Evolutionary conservation across 2,113 vertebrate species (phyloP).

Genomic region (Okapia johnstoni): DNA sequence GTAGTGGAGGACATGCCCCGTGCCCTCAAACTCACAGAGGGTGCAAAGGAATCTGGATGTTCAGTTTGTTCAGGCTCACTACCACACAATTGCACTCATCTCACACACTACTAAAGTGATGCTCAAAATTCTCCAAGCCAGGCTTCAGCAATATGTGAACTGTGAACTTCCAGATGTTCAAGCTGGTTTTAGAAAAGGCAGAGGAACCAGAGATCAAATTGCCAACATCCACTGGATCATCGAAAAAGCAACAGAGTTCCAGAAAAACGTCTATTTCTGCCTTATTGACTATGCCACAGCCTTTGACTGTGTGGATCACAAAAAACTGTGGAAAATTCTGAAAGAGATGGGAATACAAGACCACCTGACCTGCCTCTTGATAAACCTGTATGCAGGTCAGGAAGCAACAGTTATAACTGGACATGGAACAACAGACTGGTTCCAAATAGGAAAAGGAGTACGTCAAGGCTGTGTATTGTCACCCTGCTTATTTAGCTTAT

Average conservation of each 20-base stretch:
- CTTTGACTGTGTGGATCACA: neutral
- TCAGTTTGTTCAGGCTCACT: neutral
- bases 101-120: neutral
- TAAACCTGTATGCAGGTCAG: neutral
- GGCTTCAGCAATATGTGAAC: neutral
- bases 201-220: neutral
- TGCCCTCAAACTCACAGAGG: neutral
- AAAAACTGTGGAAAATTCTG: neutral
- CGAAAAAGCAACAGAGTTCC: neutral
- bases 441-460: neutral
- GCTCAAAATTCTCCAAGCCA: neutral
- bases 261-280: neutral
- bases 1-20: neutral
- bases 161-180: neutral
- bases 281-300: neutral
- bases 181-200: neutral
- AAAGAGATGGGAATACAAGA: neutral
- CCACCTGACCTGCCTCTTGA: neutral
- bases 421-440: neutral
- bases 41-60: neutral
- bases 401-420: neutral
- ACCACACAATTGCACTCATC: neutral
- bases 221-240: fast-evolving
- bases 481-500: neutral
- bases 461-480: neutral